Evolutionary conservation across 2,888 invertebrate species (phyloP).

Genomic region (Cheilosia vernalis): DNA sequence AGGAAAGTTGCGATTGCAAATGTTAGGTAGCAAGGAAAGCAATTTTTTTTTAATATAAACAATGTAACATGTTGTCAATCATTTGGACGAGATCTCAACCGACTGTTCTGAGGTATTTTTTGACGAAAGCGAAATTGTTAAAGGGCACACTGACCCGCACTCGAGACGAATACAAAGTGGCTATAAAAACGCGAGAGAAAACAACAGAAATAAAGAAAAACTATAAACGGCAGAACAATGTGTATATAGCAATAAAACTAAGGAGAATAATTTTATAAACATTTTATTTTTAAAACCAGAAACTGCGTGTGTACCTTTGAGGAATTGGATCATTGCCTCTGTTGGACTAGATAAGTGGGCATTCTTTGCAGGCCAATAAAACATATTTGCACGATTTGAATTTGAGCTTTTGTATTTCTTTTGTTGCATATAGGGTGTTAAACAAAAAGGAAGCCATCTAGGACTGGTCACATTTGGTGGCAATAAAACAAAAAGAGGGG

Average conservation of each 20-base stretch:
- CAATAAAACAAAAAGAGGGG: too few relatives aligned
- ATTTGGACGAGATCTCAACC: background rate
- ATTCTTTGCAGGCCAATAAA: too few relatives aligned
- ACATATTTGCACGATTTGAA: too few relatives aligned
- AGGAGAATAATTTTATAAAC: background rate
- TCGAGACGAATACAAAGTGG: conserved; percentile 30
- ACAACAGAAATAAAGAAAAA: background rate
- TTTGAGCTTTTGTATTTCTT: too few relatives aligned
- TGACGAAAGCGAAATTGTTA: background rate
- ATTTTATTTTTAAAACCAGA: background rate
- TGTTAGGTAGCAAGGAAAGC: too few relatives aligned
- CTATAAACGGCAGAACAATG: background rate
- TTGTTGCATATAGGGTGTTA: too few relatives aligned
- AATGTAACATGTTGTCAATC: background rate
- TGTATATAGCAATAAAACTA: background rate
- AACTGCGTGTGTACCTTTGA: background rate
- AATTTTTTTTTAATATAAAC: too few relatives aligned
- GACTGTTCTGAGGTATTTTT: background rate
- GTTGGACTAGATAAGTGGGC: background rate
- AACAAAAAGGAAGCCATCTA: too few relatives aligned
- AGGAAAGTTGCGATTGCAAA: too few relatives aligned
- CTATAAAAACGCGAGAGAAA: conserved; percentile 1
- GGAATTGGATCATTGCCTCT: background rate
- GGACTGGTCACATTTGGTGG: too few relatives aligned
- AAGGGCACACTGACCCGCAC: conserved; percentile 38